phyloP scores from a whole-genome alignment of 2,113 vertebrate genomes.

The Sakesphorus luctuosus region DNA sequence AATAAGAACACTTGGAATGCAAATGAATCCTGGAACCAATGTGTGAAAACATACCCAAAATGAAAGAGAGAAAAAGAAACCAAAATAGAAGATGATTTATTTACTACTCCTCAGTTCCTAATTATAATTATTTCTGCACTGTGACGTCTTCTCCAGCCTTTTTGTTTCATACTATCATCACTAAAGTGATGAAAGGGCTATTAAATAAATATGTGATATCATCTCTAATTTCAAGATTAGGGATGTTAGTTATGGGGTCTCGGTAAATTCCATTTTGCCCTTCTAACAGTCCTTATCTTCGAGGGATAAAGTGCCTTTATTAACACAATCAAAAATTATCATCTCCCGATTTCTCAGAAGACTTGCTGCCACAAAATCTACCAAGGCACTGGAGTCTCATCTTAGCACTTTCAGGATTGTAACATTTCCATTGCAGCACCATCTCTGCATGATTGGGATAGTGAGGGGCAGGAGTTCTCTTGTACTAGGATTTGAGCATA shows the following conservation, averaged over 20 bases:
- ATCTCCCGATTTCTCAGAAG: not conserved
- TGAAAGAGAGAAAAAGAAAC: constrained; percentile 52
- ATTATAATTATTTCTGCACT: constrained; percentile 52
- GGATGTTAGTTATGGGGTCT: not conserved
- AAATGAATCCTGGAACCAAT: constrained; percentile 29
- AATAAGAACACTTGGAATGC: constrained; percentile 40
- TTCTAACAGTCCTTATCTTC: not conserved
- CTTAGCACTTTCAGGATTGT: not conserved
- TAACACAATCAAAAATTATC: not conserved
- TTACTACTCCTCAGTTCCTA: constrained; percentile 33
- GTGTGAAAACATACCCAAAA: constrained; percentile 22
- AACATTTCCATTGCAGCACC: not conserved
- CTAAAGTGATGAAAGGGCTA: constrained; percentile 3
- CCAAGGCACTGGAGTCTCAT: not conserved
- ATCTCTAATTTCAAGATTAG: not conserved
- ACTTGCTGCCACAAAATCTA: not conserved
- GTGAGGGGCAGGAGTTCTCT: not conserved
- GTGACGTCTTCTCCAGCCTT: constrained; percentile 4
- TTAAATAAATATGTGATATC: constrained; percentile 26
- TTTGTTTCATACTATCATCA: constrained; percentile 18
- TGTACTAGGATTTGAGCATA: no score
- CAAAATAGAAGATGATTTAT: constrained; percentile 42
- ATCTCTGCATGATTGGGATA: rapidly evolving
- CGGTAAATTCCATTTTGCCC: not conserved
- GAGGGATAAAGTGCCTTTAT: not conserved